These are phyloP conservation scores for Archips crataeganus DNA, from an alignment of 2,888 invertebrate genomes.

Conservation along the genomic window DNA sequence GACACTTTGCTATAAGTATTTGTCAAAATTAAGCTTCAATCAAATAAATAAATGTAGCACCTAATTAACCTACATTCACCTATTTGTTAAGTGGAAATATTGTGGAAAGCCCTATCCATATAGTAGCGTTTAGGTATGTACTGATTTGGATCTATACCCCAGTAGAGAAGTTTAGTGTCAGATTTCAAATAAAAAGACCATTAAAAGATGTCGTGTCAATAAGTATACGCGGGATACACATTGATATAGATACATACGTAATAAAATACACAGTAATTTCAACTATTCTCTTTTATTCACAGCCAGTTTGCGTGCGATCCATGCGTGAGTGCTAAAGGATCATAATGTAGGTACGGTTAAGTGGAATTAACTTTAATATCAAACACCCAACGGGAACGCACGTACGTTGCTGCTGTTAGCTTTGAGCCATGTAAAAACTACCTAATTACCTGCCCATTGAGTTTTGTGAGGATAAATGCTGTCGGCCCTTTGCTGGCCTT, in stretches of 20 bases:
- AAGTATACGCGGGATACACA: neutral
- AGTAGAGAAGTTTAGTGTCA: too few species aligned
- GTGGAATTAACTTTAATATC: conserved; percentile 32
- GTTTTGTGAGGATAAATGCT: conserved; percentile 41
- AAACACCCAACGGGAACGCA: conserved; percentile 31
- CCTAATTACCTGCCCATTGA: conserved; percentile 39
- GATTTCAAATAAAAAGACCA: neutral
- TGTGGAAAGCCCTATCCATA: too few species aligned
- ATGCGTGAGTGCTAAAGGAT: conserved; percentile 1
- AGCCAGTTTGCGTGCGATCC: neutral
- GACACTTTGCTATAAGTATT: too few species aligned
- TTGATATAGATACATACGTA: neutral
- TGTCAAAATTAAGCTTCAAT: too few species aligned
- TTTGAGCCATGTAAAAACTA: conserved; percentile 32
- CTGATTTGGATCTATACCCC: too few species aligned
- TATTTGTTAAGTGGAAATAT: too few species aligned
- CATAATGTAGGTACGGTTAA: conserved; percentile 19
- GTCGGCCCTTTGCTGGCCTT: conserved; percentile 37
- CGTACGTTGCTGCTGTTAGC: conserved; percentile 22
- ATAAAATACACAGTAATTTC: neutral
- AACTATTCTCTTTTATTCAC: neutral
- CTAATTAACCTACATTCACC: too few species aligned
- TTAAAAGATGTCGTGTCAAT: neutral
- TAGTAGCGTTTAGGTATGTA: too few species aligned
- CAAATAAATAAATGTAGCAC: too few species aligned